A percentile compares a stretch with the other conserved stretches of the same genome.
Evolutionary conservation across 2,113 vertebrate genomes (phyloP).

Genomic region (Pithys albifrons): DNA sequence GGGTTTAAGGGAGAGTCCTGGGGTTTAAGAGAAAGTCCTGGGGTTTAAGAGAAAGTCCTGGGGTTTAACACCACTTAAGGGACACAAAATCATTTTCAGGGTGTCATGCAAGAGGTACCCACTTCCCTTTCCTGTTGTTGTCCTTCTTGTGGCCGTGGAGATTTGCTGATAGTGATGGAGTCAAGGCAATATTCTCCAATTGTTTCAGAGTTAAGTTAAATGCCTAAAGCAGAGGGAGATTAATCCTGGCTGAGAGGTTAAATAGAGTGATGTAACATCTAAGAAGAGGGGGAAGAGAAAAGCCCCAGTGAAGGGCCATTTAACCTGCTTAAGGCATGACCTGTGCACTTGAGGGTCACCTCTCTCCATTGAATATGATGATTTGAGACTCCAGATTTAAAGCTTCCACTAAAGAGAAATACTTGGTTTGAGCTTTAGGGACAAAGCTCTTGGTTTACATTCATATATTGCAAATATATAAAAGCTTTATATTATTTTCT

Average conservation of each 20-base stretch:
- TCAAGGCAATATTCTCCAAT: neutral
- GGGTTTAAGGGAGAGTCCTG: too few species aligned
- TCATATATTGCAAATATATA: neutral
- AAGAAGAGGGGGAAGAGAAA: neutral
- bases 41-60: neutral
- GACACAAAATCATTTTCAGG: neutral
- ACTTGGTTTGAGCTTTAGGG: neutral
- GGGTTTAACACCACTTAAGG: neutral
- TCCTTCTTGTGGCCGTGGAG: slow-evolving; percentile 19
- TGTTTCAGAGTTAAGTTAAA: slow-evolving; percentile 1
- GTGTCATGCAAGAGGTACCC: neutral
- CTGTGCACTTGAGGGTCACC: neutral
- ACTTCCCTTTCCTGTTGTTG: neutral
- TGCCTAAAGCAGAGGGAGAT: slow-evolving; percentile 5
- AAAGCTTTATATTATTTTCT: neutral
- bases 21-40: neutral
- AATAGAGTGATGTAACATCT: slow-evolving; percentile 16
- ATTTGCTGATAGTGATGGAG: neutral
- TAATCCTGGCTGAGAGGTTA: slow-evolving; percentile 26
- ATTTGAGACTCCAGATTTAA: neutral
- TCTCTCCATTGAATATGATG: neutral
- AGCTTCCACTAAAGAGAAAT: neutral
- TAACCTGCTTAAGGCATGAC: slow-evolving; percentile 16
- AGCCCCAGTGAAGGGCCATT: neutral
- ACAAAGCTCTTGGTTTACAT: neutral